Evolutionary conservation across 2,888 invertebrate species (phyloP).

Genomic region (Tetrapedia diversipes): DNA sequence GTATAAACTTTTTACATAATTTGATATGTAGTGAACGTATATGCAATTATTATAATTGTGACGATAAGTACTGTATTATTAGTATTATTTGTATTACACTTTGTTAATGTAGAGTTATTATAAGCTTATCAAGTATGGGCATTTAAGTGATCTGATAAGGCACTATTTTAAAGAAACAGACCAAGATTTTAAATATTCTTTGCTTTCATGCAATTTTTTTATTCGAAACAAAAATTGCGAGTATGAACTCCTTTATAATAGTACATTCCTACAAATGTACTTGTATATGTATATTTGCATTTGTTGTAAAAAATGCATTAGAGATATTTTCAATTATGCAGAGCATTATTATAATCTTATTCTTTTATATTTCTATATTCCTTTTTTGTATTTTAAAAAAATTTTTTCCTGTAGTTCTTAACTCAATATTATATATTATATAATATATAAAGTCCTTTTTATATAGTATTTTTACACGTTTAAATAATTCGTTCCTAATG

Average conservation of each 20-base stretch:
- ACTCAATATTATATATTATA: background rate
- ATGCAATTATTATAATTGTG: constrained; percentile 17
- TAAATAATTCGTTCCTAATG: constrained; percentile 37
- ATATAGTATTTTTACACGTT: constrained; percentile 34
- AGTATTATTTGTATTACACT: constrained; percentile 20
- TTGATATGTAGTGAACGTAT: constrained; percentile 15
- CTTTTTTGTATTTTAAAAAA: constrained; percentile 21
- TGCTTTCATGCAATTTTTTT: constrained; percentile 22
- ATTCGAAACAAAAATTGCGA: constrained; percentile 7
- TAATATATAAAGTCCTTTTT: background rate
- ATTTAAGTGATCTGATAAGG: constrained; percentile 23
- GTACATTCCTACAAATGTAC: constrained; percentile 47
- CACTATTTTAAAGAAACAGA: background rate
- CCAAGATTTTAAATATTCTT: background rate
- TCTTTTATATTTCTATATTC: constrained; percentile 9
- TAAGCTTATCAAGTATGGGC: constrained; percentile 26
- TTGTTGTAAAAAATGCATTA: constrained; percentile 25
- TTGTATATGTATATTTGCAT: constrained; percentile 34
- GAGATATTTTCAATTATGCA: constrained; percentile 9
- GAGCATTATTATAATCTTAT: constrained; percentile 12
- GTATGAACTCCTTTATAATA: constrained; percentile 5
- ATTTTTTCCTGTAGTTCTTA: constrained; percentile 14
- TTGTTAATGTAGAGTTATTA: constrained; percentile 3
- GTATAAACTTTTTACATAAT: constrained; percentile 39
- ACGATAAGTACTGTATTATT: constrained; percentile 5